phyloP scores from a whole-genome alignment of 1,140 invertebrate species.

The Cecropterus lyciades region DNA sequence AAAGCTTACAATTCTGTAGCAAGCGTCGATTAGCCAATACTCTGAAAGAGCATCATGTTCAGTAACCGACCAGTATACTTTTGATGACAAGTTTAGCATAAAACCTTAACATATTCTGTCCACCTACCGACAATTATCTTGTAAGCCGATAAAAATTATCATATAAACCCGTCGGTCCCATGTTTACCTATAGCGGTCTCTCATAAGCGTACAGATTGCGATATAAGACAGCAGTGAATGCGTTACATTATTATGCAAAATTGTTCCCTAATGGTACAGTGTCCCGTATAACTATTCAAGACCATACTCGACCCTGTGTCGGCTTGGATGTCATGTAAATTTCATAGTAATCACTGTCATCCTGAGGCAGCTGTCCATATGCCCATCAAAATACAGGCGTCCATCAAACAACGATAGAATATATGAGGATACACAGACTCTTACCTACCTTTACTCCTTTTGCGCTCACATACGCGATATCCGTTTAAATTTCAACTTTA shows the following conservation, averaged over 20 bases:
- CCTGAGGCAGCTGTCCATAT: conserved; percentile 38
- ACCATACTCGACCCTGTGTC: conserved; percentile 18
- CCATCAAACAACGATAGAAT: conserved; percentile 20
- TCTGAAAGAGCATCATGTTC: not conserved
- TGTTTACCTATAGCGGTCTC: conserved; percentile 27
- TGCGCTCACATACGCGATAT: too few species aligned
- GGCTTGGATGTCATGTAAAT: conserved; percentile 43
- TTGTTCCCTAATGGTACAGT: conserved; percentile 24
- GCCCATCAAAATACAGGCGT: conserved; percentile 38
- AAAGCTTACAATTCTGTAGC: too few species aligned
- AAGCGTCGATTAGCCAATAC: not conserved
- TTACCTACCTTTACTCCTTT: too few species aligned
- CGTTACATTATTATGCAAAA: conserved; percentile 34
- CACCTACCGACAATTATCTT: conserved; percentile 21
- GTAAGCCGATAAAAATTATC: conserved; percentile 34
- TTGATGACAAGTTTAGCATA: not conserved
- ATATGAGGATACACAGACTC: too few species aligned
- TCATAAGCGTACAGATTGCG: conserved; percentile 26
- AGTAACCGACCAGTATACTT: not conserved
- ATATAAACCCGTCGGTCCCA: conserved; percentile 27
- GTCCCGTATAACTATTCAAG: conserved; percentile 35
- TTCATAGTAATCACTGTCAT: conserved; percentile 45
- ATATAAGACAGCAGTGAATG: conserved; percentile 13
- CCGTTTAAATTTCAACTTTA: conserved; percentile 20
- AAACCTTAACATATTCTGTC: not conserved